Evolutionary conservation across 2,113 vertebrate genomes (phyloP).

Genomic region (Triplophysa siluroides): DNA sequence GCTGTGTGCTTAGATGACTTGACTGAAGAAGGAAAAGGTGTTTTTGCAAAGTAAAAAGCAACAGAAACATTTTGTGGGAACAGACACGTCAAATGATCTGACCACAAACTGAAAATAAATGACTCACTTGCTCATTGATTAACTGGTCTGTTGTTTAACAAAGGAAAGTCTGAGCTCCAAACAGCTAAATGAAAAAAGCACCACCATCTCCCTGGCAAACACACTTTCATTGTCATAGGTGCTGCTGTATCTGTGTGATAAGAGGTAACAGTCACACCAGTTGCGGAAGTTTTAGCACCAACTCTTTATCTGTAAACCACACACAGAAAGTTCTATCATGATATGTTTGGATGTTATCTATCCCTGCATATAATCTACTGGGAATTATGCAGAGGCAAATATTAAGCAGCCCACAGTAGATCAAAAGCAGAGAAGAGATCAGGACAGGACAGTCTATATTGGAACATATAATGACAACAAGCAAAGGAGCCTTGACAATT

Average conservation of each 20-base stretch:
- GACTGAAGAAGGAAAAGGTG: neutral
- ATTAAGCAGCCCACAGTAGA: neutral
- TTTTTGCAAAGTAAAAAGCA: neutral
- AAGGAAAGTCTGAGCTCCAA: neutral
- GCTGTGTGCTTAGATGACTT: neutral
- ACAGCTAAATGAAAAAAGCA: neutral
- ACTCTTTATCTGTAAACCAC: conserved; percentile 41
- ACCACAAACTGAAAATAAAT: neutral
- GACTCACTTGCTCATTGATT: neutral
- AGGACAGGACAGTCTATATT: neutral
- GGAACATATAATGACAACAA: neutral
- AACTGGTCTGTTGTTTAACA: too few relatives aligned
- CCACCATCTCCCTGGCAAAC: neutral
- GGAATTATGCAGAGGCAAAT: conserved; percentile 21
- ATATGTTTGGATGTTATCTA: conserved; percentile 37
- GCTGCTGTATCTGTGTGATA: conserved; percentile 35
- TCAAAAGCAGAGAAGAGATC: conserved; percentile 27
- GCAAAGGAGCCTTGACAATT: neutral
- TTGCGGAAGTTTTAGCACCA: conserved; percentile 22
- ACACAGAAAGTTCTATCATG: conserved; percentile 39
- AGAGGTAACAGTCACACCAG: conserved; percentile 28
- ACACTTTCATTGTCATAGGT: conserved; percentile 14
- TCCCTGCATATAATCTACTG: neutral
- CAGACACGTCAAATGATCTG: neutral
- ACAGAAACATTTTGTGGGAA: neutral